phyloP scores from a whole-genome alignment of 2,888 invertebrate species.

The Drosophila mulleri region DNA sequence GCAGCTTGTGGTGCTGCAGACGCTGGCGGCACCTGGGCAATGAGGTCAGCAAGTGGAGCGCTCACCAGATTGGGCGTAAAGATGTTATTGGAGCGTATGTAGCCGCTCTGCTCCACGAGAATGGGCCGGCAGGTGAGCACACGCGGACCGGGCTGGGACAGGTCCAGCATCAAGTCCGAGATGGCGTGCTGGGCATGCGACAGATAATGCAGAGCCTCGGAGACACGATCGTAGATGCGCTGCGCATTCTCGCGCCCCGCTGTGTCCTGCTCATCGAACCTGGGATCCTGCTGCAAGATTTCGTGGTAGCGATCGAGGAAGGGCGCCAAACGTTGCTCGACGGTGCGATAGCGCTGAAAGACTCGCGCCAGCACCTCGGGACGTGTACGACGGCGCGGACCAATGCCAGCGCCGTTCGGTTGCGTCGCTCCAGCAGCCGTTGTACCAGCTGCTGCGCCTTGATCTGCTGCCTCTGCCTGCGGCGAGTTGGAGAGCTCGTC shows the following conservation, averaged over 20 bases:
- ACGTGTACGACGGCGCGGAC: slow-evolving; percentile 82
- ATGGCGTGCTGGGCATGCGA: slow-evolving; percentile 95
- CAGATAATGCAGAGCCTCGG: slow-evolving; percentile 93
- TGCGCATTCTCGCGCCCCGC: slow-evolving; percentile 87
- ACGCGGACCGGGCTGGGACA: slow-evolving; percentile 89
- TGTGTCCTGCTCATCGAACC: slow-evolving; percentile 85
- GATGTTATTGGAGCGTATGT: slow-evolving; percentile 84
- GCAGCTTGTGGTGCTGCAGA: background rate
- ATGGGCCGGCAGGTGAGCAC: slow-evolving; percentile 90
- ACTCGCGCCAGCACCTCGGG: slow-evolving; percentile 83
- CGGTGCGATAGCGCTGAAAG: slow-evolving; percentile 83
- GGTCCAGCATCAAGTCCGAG: slow-evolving; percentile 93
- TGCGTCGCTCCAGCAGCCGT: slow-evolving; percentile 4
- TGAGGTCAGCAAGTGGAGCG: slow-evolving; percentile 53
- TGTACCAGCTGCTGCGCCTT: background rate
- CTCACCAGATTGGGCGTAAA: slow-evolving; percentile 62
- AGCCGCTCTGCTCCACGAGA: slow-evolving; percentile 88
- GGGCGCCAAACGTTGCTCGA: slow-evolving; percentile 87
- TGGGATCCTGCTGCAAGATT: slow-evolving; percentile 88
- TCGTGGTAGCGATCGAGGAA: slow-evolving; percentile 88
- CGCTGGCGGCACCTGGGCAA: slow-evolving; percentile 26
- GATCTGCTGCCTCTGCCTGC: slow-evolving; percentile 20
- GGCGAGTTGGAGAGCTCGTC: slow-evolving; percentile 42
- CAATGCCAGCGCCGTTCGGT: slow-evolving; percentile 36
- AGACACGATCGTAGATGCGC: slow-evolving; percentile 89